These are phyloP conservation scores for Entomobrya multifasciata DNA, from an alignment of 2,888 invertebrate species.

Conservation along the genomic window DNA sequence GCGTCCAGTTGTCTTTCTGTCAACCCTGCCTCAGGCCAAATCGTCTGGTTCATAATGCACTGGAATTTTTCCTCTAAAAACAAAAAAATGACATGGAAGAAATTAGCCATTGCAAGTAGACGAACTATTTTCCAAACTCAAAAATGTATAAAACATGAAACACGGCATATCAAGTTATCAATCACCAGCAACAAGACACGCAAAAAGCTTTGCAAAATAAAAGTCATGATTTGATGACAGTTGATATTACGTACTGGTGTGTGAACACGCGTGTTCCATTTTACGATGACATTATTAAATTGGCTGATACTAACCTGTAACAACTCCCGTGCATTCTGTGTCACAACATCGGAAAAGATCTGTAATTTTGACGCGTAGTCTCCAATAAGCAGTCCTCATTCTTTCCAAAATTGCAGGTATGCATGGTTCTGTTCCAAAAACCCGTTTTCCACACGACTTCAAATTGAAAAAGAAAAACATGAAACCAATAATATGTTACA, in stretches of 20 bases:
- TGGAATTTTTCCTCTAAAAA: constrained; percentile 77
- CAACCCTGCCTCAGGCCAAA: constrained; percentile 79
- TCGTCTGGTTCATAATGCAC: constrained; percentile 77
- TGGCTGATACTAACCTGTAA: constrained; percentile 62
- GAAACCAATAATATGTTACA: too few species aligned
- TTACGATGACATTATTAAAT: background rate
- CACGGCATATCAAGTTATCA: too few species aligned
- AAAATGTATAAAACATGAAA: too few species aligned
- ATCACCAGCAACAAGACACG: too few species aligned
- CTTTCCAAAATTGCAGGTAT: constrained; percentile 79
- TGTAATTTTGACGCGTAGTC: constrained; percentile 77
- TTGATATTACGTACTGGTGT: background rate
- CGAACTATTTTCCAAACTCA: too few species aligned
- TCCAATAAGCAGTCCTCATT: constrained; percentile 78
- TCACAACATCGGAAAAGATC: constrained; percentile 79
- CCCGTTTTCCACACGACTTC: constrained; percentile 78
- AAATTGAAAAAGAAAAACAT: constrained; percentile 28
- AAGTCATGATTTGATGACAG: background rate
- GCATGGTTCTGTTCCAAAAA: constrained; percentile 79
- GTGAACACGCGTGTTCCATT: background rate
- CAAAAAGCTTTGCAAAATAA: background rate
- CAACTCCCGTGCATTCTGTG: constrained; percentile 77
- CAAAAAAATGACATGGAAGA: background rate
- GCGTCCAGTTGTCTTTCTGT: constrained; percentile 78
- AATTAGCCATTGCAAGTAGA: background rate